Evolutionary conservation across 2,888 invertebrate genomes (phyloP).

Genomic region (Chalcis sispes): DNA sequence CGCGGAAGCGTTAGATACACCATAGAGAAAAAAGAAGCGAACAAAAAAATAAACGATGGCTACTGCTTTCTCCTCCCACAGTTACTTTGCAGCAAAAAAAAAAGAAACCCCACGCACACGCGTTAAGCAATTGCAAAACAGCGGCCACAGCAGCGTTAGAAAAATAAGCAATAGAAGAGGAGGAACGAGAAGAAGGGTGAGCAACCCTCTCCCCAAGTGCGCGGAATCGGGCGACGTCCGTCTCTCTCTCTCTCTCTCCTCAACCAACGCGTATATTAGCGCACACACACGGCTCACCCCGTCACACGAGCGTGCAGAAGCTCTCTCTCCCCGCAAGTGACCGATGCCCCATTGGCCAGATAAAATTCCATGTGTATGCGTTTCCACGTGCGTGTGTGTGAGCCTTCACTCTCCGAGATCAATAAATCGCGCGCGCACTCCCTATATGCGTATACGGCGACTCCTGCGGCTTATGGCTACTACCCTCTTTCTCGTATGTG

Average conservation of each 20-base stretch:
- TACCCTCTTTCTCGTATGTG: too few relatives aligned
- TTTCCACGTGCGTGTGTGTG: not conserved
- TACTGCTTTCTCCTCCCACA: too few relatives aligned
- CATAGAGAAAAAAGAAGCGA: too few relatives aligned
- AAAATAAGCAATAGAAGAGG: not conserved
- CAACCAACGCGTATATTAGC: not conserved
- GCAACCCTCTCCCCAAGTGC: conserved; percentile 52
- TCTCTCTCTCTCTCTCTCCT: not conserved
- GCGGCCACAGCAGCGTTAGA: too few relatives aligned
- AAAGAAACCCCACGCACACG: not conserved
- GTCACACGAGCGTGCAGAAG: conserved; percentile 52
- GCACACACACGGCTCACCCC: not conserved
- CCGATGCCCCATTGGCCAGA: conserved; percentile 72
- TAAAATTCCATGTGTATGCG: too few relatives aligned
- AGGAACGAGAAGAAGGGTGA: conserved; percentile 14
- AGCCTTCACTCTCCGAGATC: conserved; percentile 69
- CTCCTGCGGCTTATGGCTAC: too few relatives aligned
- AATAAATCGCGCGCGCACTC: conserved; percentile 72
- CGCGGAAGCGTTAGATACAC: too few relatives aligned
- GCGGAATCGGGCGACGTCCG: conserved; percentile 9
- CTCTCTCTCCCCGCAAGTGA: too few relatives aligned
- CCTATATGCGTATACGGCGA: too few relatives aligned
- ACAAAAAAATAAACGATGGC: too few relatives aligned
- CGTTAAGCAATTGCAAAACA: too few relatives aligned
- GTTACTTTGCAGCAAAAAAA: not conserved